Base-by-base conservation (phyloP, 2,797 vertebrate species). In the Gallinago nigripennis region DNA sequence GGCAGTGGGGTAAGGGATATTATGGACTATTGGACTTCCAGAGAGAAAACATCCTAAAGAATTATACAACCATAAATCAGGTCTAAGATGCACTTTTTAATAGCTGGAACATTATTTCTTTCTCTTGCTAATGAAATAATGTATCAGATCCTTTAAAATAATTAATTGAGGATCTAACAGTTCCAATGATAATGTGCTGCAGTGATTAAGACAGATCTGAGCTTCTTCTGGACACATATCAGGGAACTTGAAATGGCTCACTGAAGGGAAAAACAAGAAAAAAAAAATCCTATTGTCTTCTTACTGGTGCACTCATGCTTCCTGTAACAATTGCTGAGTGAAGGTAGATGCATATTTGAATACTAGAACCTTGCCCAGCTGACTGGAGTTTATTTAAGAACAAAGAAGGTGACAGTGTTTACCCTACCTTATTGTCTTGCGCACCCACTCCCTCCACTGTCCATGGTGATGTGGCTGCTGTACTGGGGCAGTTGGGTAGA, bases 351-450 rank as follows among this genome's bases (percentile, higher is more conserved):
- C 21, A 76, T 8, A 31, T 61, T 83, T 69, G 61, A 78, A 71
- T 58, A 31, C 0, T 5, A 65, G 6, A 17, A 60, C 4, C 18
- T 66, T 79, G 12, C 39, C 48, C 61, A n/a, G 8, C 15, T 1
- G 0, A 9, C 15, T 61, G 56, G n/a, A 60, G 46, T 78, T 65
- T 69, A 45, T 50, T 57, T 68, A 51, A 58, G 27, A 86, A 35
- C 7, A 20, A 83, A 88, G 33, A 65, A 50, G 37, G 50, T 4
- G 4, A 28, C 6, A 51, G 10, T 19, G 3, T 57, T 78, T 66
- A 31, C 8, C 31, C 7, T 45, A 9, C 10, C 2, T 30, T 35
- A 2, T 3, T 46, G 3, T 24, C 58, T 85, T 4, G 3, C 0
- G 0, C 21, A 48, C 4, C 4, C 1, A 0, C 3, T 80, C 64